Evolutionary conservation across 2,113 vertebrate genomes (phyloP).

Genomic region (Pachypanchax playfairii): DNA sequence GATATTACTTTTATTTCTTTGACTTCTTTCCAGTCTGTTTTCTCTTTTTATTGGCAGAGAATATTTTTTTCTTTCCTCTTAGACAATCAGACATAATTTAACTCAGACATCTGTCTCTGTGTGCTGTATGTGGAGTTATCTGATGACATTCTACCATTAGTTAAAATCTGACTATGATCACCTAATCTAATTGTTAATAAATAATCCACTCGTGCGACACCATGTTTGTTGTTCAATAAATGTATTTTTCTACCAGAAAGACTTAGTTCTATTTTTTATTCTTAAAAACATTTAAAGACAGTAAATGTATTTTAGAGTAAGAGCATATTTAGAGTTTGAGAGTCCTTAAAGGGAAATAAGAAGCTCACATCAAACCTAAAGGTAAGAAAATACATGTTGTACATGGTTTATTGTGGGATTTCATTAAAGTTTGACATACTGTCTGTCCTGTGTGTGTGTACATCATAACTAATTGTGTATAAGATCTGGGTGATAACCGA

Average conservation of each 20-base stretch:
- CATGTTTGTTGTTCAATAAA: slow-evolving; percentile 88
- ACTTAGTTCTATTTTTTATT: slow-evolving; percentile 71
- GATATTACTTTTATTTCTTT: slow-evolving; percentile 30
- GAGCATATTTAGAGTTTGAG: slow-evolving; percentile 15
- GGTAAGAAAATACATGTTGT: slow-evolving; percentile 63
- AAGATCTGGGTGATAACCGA: slow-evolving; percentile 22
- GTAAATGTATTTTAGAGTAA: too few relatives aligned
- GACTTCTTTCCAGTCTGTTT: slow-evolving; percentile 8
- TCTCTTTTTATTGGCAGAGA: slow-evolving; percentile 73
- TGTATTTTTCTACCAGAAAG: slow-evolving; percentile 90
- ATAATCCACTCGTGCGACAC: slow-evolving; percentile 72
- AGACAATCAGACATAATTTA: slow-evolving; percentile 59
- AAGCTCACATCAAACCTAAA: slow-evolving; percentile 40
- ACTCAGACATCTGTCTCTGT: slow-evolving; percentile 44
- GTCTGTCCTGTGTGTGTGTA: slow-evolving; percentile 10
- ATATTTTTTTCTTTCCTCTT: slow-evolving; percentile 41
- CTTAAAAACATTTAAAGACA: slow-evolving; percentile 8
- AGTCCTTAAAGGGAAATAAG: slow-evolving; percentile 23
- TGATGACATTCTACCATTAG: slow-evolving; percentile 34
- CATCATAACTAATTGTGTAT: background rate
- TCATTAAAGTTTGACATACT: background rate
- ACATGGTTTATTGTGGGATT: slow-evolving; percentile 22
- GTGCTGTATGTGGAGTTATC: slow-evolving; percentile 43
- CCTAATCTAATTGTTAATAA: slow-evolving; percentile 66
- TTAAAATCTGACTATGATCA: slow-evolving; percentile 40